These are phyloP conservation scores for Cherax destructor DNA, from an alignment of 1,140 invertebrate genomes.

Conservation along the genomic window DNA sequence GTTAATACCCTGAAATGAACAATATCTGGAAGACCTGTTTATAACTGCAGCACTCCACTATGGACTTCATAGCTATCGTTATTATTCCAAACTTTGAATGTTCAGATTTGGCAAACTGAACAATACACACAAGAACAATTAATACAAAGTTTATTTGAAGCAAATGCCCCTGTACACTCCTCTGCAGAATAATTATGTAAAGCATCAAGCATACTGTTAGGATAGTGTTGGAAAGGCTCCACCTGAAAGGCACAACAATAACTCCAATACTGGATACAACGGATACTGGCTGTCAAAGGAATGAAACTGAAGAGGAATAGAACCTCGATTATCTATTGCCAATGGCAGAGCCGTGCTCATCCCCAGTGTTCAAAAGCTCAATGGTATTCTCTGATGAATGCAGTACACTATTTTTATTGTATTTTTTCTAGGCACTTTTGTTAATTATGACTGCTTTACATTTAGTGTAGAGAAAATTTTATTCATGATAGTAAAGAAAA, in stretches of 20 bases:
- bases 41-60: background rate
- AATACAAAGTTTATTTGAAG: background rate
- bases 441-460: too few relatives aligned
- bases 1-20: background rate
- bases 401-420: too few relatives aligned
- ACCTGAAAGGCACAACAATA: constrained; percentile 51
- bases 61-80: background rate
- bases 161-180: background rate
- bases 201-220: constrained; percentile 18
- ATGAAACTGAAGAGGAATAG: background rate
- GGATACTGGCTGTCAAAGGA: background rate
- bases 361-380: too few relatives aligned
- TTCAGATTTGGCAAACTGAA: background rate
- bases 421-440: too few relatives aligned
- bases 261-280: constrained; percentile 31
- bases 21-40: constrained; percentile 7
- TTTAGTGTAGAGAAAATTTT: too few relatives aligned
- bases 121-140: background rate
- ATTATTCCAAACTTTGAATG: background rate
- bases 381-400: too few relatives aligned
- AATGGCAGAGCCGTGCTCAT: background rate
- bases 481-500: too few relatives aligned
- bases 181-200: background rate
- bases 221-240: constrained; percentile 27
- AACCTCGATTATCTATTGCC: background rate